Percentiles rank a stretch among this genome's conserved stretches.
These are phyloP conservation scores for Acronicta alni DNA, from an alignment of 2,888 invertebrate species.

Conservation along the genomic window DNA sequence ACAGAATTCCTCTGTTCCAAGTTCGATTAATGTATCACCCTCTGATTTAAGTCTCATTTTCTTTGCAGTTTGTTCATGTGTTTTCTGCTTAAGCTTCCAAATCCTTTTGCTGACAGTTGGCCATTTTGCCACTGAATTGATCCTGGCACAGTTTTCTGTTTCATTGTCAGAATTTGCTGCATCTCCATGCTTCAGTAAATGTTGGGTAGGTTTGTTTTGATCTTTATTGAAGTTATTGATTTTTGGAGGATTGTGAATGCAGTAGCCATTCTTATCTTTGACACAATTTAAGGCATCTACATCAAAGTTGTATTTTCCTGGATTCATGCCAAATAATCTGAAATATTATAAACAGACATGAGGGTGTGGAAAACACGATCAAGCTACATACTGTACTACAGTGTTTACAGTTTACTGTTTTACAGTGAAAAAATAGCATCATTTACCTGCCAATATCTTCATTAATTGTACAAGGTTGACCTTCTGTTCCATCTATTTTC, in stretches of 20 bases:
- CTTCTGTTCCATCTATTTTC: conserved; percentile 62
- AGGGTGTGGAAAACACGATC: neutral
- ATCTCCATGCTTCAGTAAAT: conserved; percentile 62
- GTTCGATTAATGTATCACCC: conserved; percentile 64
- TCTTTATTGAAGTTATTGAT: conserved; percentile 53
- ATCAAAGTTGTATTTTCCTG: conserved; percentile 81
- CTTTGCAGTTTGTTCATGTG: conserved; percentile 67
- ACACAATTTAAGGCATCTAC: conserved; percentile 79
- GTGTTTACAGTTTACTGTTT: no score
- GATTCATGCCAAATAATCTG: conserved; percentile 80
- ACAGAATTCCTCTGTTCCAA: conserved; percentile 71
- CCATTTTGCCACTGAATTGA: conserved; percentile 77
- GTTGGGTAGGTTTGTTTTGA: conserved; percentile 49
- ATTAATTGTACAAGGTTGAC: conserved; percentile 74
- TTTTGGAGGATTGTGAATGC: conserved; percentile 74
- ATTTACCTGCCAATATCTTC: conserved; percentile 81
- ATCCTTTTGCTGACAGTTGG: conserved; percentile 75
- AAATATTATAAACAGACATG: conserved; percentile 37
- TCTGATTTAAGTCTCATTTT: conserved; percentile 74
- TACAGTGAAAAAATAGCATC: neutral
- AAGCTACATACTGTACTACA: neutral
- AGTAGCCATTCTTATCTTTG: conserved; percentile 79
- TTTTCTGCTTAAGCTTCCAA: conserved; percentile 73
- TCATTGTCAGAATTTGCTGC: conserved; percentile 62
- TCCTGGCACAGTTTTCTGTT: conserved; percentile 76